Evolutionary conservation across 2,113 vertebrate species (phyloP).

Genomic region (Tenebrosternarchus preto): DNA sequence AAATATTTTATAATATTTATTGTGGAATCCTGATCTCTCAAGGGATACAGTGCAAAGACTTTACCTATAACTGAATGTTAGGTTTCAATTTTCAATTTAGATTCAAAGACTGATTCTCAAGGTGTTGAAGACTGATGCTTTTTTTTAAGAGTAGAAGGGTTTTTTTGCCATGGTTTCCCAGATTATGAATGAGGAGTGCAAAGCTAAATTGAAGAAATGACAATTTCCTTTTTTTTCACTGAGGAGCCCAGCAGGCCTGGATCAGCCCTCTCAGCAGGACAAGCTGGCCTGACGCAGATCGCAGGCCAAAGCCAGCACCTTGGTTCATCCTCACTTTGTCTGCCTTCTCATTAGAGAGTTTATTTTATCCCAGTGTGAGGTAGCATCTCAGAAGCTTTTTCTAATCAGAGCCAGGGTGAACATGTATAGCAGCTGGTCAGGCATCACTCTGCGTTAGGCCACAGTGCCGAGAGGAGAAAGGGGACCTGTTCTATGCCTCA

Average conservation of each 20-base stretch:
- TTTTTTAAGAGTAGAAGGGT: neutral
- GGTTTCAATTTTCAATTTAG: neutral
- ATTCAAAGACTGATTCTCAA: neutral
- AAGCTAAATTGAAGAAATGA: conserved; percentile 7
- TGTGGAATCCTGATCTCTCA: neutral
- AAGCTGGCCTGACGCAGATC: neutral
- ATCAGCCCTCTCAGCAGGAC: conserved; percentile 6
- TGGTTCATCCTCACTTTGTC: conserved; percentile 23
- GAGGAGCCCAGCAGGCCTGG: neutral
- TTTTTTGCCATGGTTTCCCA: neutral
- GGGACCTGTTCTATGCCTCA: conserved; percentile 46
- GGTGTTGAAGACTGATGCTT: too few species aligned
- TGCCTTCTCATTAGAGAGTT: conserved; percentile 41
- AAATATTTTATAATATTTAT: conserved; percentile 24
- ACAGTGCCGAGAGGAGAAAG: conserved; percentile 5
- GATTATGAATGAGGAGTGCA: neutral
- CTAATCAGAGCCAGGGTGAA: conserved; percentile 31
- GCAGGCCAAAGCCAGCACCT: conserved; percentile 3
- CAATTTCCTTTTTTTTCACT: conserved; percentile 17
- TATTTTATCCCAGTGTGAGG: conserved; percentile 37
- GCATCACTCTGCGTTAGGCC: neutral
- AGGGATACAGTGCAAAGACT: too few species aligned
- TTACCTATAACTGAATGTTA: too few species aligned
- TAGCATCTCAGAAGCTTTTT: conserved; percentile 40
- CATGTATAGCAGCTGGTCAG: conserved; percentile 28